Evolutionary conservation across 2,888 invertebrate species (phyloP).

Genomic region (Pandemis heparana): DNA sequence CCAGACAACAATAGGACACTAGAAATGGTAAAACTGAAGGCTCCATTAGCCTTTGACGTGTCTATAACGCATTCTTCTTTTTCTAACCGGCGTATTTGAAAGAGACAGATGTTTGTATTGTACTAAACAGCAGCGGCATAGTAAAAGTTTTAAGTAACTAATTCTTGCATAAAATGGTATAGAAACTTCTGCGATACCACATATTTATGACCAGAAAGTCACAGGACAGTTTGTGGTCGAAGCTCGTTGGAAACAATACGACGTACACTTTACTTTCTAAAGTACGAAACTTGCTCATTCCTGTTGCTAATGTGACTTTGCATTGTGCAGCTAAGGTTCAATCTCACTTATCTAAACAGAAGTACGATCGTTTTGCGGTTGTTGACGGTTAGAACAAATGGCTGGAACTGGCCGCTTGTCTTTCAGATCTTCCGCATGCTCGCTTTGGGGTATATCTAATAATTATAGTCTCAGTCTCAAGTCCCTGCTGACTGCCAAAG

Average conservation of each 20-base stretch:
- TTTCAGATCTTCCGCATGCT: conserved; percentile 5
- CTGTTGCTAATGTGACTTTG: background rate
- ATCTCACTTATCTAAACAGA: background rate
- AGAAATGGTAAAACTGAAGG: background rate
- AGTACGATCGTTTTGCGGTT: background rate
- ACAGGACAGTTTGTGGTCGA: background rate
- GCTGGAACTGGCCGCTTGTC: conserved; percentile 1
- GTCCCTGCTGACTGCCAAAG: no score
- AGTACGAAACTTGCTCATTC: background rate
- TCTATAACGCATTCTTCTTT: background rate
- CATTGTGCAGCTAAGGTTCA: background rate
- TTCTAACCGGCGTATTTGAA: background rate
- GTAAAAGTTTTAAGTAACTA: background rate
- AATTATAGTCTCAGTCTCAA: no score
- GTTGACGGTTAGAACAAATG: background rate
- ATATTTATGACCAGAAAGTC: background rate
- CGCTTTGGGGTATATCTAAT: background rate
- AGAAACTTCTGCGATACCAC: background rate
- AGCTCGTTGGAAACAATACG: background rate
- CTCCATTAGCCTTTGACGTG: background rate
- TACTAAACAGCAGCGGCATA: background rate
- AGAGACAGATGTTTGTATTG: background rate
- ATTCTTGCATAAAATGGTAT: background rate
- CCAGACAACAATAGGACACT: background rate
- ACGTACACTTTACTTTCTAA: background rate